A percentile compares a stretch with the other conserved stretches of the same genome.
Evolutionary conservation across 2,797 vertebrate species (phyloP).

Genomic region (Cercopithecus hamlyni): DNA sequence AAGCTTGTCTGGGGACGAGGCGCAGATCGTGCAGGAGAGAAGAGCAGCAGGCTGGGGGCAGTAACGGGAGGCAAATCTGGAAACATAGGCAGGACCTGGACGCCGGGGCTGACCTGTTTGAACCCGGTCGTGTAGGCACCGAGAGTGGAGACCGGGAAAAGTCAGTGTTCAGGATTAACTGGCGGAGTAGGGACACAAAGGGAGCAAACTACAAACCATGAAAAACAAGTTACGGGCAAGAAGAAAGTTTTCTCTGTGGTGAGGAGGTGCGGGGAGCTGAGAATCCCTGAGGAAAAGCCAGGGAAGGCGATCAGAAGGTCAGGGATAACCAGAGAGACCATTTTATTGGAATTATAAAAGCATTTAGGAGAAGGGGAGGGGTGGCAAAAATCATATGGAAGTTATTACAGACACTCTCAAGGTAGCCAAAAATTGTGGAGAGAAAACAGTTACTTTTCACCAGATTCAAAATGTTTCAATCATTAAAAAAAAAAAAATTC

Average conservation of each 20-base stretch:
- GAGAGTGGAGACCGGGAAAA: not conserved
- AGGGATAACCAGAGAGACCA: not conserved
- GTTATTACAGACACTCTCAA: not conserved
- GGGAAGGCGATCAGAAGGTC: not conserved
- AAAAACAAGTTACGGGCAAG: too few relatives aligned
- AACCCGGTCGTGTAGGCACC: accelerated
- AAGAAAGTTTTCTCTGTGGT: not conserved
- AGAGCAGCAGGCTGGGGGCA: not conserved
- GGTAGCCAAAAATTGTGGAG: not conserved
- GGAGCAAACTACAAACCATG: not conserved
- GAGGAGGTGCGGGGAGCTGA: accelerated
- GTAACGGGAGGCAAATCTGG: not conserved
- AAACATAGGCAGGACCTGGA: not conserved
- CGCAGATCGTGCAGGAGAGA: accelerated
- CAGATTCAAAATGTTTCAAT: constrained; percentile 11
- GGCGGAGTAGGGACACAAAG: not conserved
- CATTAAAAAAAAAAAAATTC: not conserved
- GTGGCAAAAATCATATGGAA: not conserved
- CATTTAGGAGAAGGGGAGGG: not conserved
- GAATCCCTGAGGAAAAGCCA: not conserved
- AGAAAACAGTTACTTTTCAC: not conserved
- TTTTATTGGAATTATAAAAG: not conserved
- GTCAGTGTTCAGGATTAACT: not conserved
- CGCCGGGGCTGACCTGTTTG: accelerated
- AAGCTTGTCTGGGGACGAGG: not conserved